Conservation (phyloP, 2,113 vertebrate species). For the Sander vitreus region DNA sequence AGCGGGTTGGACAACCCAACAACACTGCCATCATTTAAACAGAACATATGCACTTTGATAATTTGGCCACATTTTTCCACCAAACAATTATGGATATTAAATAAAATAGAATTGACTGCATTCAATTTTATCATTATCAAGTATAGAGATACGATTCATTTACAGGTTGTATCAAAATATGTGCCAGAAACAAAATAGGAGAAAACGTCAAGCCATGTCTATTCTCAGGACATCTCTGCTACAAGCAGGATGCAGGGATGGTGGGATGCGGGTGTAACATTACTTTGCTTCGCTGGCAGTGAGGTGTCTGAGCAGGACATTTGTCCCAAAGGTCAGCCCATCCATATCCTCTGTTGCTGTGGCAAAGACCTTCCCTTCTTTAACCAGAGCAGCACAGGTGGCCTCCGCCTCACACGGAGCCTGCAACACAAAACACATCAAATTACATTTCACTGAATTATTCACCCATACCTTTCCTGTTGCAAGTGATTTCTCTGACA, state of each 20-base stretch:
- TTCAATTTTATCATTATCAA: background rate
- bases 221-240: background rate
- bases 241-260: rapidly evolving
- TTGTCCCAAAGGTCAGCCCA: constrained; percentile 95
- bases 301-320: constrained; percentile 93
- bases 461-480: background rate
- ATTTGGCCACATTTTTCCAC: background rate
- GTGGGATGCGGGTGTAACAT: background rate
- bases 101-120: no score
- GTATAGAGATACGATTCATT: background rate
- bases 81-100: background rate
- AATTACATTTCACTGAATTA: background rate
- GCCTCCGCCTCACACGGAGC: constrained; percentile 96
- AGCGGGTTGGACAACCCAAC: background rate
- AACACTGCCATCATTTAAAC: background rate
- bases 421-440: constrained; percentile 52
- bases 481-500: background rate
- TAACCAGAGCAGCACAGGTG: constrained; percentile 90
- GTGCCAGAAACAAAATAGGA: background rate
- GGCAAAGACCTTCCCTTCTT: constrained; percentile 93
- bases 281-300: constrained; percentile 96
- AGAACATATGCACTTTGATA: background rate
- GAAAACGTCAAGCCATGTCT: background rate
- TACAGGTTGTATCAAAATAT: background rate
- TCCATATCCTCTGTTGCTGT: constrained; percentile 98